Evolutionary conservation across 2,113 vertebrate species (phyloP).

Genomic region (Tachycineta bicolor): DNA sequence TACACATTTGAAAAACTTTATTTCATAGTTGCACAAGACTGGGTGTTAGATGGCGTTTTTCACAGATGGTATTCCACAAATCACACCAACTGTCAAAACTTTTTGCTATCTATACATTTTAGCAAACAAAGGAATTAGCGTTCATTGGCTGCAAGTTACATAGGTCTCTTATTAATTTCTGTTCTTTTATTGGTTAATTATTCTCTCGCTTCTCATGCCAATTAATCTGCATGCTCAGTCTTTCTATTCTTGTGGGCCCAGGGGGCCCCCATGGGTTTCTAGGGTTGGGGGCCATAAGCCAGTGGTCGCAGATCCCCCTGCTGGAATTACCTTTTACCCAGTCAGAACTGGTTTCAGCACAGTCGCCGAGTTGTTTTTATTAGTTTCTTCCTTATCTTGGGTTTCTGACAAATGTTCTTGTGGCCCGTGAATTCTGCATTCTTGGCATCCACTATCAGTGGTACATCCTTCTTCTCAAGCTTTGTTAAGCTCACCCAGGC

Average conservation of each 20-base stretch:
- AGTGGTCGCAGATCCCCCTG: rapidly evolving
- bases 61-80: not conserved
- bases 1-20: not conserved
- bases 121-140: not conserved
- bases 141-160: not conserved
- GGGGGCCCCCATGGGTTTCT: not conserved
- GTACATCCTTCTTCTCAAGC: not conserved
- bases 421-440: not conserved
- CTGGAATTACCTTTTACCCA: not conserved
- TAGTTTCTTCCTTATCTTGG: not conserved
- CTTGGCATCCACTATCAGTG: not conserved
- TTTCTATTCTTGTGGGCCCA: not conserved
- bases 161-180: not conserved
- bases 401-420: not conserved
- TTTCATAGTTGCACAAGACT: not conserved
- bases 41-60: not conserved
- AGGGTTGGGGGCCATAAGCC: not conserved
- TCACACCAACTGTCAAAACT: not conserved
- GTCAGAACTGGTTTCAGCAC: not conserved
- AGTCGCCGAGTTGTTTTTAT: not conserved
- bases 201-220: not conserved
- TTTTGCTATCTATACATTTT: not conserved
- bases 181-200: not conserved
- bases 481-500: not conserved
- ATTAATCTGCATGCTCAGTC: rapidly evolving